Evolutionary conservation across 2,888 invertebrate genomes (phyloP).

Genomic region (Ophion ellenae): DNA sequence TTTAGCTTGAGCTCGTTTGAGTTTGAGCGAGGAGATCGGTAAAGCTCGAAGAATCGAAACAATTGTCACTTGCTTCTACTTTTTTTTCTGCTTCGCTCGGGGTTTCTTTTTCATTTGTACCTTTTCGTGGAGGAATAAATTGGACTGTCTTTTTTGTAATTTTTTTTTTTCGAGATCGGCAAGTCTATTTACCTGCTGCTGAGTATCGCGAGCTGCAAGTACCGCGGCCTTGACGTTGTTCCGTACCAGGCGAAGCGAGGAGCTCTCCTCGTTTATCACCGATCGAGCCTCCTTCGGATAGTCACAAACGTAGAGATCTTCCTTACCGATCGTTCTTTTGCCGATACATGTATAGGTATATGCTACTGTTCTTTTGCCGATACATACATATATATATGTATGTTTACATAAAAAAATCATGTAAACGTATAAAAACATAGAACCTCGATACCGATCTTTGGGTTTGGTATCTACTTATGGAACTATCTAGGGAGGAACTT

Average conservation of each 20-base stretch:
- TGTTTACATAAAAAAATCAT: too few species aligned
- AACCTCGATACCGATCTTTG: not conserved
- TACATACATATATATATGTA: not conserved
- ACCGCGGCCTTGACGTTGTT: slow-evolving; percentile 87
- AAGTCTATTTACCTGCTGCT: slow-evolving; percentile 83
- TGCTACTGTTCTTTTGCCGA: not conserved
- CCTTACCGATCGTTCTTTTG: slow-evolving; percentile 35
- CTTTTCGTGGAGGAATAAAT: too few species aligned
- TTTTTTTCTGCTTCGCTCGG: too few species aligned
- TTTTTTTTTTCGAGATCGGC: not conserved
- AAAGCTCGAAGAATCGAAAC: too few species aligned
- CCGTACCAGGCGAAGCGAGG: slow-evolving; percentile 87
- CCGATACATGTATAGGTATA: not conserved
- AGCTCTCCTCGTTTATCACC: slow-evolving; percentile 87
- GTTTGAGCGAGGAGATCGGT: too few species aligned
- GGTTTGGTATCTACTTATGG: too few species aligned
- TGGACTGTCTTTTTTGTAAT: not conserved
- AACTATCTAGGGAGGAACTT: too few species aligned
- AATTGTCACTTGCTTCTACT: too few species aligned
- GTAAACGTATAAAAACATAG: not conserved
- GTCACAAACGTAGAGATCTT: slow-evolving; percentile 31
- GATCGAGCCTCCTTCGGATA: slow-evolving; percentile 86
- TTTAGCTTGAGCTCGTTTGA: too few species aligned
- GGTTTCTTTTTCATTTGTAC: too few species aligned
- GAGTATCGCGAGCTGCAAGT: slow-evolving; percentile 87